Percentiles rank a stretch among this genome's conserved stretches.
Conservation (phyloP, 2,797 vertebrate genomes). For the Bradypus variegatus region DNA sequence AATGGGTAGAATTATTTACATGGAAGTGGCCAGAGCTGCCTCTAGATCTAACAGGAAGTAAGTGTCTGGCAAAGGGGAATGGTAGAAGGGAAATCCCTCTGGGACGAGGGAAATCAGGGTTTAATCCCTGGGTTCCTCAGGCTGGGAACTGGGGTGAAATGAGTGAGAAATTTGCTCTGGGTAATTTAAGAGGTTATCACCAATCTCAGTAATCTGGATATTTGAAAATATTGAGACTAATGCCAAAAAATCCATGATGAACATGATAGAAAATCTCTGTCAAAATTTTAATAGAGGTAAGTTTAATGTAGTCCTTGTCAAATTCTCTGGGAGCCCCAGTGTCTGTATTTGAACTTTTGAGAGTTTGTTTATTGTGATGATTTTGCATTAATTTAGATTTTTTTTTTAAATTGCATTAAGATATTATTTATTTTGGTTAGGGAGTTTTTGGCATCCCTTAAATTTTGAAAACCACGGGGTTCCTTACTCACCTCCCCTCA, state of each 20-base stretch:
- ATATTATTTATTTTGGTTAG: background rate
- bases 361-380: background rate
- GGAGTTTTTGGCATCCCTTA: background rate
- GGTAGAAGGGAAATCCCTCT: background rate
- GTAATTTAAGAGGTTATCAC: background rate
- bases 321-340: accelerated
- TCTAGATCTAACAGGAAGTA: background rate
- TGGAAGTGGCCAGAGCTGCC: background rate
- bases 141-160: too few relatives aligned
- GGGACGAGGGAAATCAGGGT: background rate
- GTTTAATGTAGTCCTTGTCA: background rate
- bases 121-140: background rate
- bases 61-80: background rate
- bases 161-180: background rate
- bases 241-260: background rate
- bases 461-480: accelerated
- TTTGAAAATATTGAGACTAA: background rate
- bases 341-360: background rate
- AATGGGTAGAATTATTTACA: background rate
- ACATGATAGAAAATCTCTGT: background rate
- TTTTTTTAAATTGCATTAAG: background rate
- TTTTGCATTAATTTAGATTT: background rate
- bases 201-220: background rate
- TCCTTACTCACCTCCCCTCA: background rate
- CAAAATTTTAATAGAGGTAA: background rate